Conservation (phyloP, 2,888 invertebrate genomes). For the Drosophila melanocephala region DNA sequence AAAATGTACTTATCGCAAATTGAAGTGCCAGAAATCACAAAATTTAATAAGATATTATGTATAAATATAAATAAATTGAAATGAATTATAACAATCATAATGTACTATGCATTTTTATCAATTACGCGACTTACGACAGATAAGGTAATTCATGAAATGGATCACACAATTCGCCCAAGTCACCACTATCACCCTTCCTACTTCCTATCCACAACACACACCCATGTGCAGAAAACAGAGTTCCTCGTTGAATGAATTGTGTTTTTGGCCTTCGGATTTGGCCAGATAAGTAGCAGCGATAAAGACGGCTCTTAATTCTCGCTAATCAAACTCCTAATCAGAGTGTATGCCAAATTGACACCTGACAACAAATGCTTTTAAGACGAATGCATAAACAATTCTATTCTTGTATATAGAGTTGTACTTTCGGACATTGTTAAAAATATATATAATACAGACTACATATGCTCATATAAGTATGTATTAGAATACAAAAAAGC, state of each 20-base stretch:
- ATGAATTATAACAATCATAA: neutral
- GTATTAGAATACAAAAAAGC: neutral
- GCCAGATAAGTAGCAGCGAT: constrained; percentile 12
- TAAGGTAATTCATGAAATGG: constrained; percentile 10
- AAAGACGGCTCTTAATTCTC: constrained; percentile 6
- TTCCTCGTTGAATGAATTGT: neutral
- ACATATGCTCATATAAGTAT: neutral
- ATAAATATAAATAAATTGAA: constrained; percentile 6
- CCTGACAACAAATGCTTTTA: neutral
- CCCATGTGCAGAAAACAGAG: neutral
- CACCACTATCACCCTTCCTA: neutral
- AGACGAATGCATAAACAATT: neutral
- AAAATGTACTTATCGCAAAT: constrained; percentile 17
- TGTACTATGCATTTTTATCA: neutral
- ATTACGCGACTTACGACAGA: neutral
- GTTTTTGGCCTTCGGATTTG: neutral
- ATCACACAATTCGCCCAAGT: neutral
- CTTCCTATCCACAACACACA: neutral
- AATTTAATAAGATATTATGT: neutral
- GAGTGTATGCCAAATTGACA: neutral
- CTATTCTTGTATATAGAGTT: neutral
- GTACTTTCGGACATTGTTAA: neutral
- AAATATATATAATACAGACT: neutral
- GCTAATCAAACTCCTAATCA: constrained; percentile 26
- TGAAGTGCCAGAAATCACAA: constrained; percentile 7